Percentiles rank a stretch among this genome's conserved stretches.
Conservation (phyloP, 2,888 invertebrate species). For the Caenorhabditis sp. region DNA sequence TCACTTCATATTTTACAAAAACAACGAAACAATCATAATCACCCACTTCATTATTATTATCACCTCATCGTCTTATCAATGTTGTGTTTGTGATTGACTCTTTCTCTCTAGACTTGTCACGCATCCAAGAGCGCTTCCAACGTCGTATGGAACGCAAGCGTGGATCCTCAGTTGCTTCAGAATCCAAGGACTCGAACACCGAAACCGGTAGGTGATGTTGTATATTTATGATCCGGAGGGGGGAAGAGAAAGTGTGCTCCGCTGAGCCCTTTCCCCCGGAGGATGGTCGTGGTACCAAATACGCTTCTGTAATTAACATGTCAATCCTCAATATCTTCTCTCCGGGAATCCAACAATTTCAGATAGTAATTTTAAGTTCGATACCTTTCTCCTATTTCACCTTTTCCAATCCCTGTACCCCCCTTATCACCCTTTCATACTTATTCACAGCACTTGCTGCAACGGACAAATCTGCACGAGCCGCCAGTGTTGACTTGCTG, state of each 20-base stretch:
- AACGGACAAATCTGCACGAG: constrained; percentile 54
- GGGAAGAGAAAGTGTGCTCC: constrained; percentile 11
- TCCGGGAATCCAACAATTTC: constrained; percentile 23
- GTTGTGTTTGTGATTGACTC: constrained; percentile 69
- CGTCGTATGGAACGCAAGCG: constrained; percentile 82
- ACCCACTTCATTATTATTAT: constrained; percentile 48
- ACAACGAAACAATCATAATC: constrained; percentile 23
- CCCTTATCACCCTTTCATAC: constrained; percentile 51
- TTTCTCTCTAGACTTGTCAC: constrained; percentile 79
- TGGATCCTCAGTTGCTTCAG: constrained; percentile 72
- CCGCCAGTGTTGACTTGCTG: constrained; percentile 66
- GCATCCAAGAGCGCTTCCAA: constrained; percentile 83
- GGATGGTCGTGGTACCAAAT: constrained; percentile 29
- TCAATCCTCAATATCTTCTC: constrained; percentile 28
- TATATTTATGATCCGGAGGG: constrained; percentile 31
- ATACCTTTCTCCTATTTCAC: constrained; percentile 9
- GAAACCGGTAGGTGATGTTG: constrained; percentile 67
- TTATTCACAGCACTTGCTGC: constrained; percentile 59
- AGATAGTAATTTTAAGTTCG: constrained; percentile 42
- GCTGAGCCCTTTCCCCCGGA: constrained; percentile 13
- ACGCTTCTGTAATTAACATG: constrained; percentile 58
- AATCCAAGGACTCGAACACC: constrained; percentile 69
- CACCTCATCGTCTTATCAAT: constrained; percentile 53
- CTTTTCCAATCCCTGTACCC: constrained; percentile 17
- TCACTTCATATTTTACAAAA: constrained; percentile 18